Base-by-base conservation (phyloP, 2,888 invertebrate species). In the Eurois occulta region DNA sequence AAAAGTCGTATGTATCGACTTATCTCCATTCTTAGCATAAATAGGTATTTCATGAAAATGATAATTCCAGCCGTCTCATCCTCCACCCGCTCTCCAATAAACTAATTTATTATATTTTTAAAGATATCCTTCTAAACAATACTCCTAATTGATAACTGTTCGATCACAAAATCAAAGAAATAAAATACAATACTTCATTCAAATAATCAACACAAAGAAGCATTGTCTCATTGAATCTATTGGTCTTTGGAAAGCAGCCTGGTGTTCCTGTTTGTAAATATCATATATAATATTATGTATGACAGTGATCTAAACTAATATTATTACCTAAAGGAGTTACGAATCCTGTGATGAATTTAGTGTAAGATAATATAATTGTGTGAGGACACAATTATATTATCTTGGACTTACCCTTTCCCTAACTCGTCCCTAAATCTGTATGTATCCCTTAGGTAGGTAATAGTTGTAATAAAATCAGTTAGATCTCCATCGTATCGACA, bases 181-280 rank as follows among this genome's bases (percentile, higher is more conserved):
- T 65, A 65, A 41, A 65, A 41, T n/a, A 84, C 76, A 86, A 86
- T 83, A 72, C 77, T 69, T 78, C 77, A 86, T 87, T 81, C 75
- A 78, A 81, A 78, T 46, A 73, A 41, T 41, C n/a, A 65, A 58
- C 67, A 86, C 74, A 86, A 86, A 82, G 80, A 84, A 62, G 73
- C 66, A 84, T 87, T 82, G 87, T 87, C 58, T 73, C 52, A 66
- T 81, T 80, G 77, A 72, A 60, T 67, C 32, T 77, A 80, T 77
- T 78, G 70, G 52, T 80, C 21, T 65, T 64, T 66, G 48, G 43
- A 75, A 77, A 73, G 38, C 72, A 72, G 74, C 10, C 18, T 41
- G n/a, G n/a, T 38, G 6, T n/a, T 65, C 16, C 41, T 58, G 24
- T 35, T 69, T 66, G n/a, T 83, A 62, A 72, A 77, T 73, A 81